phyloP scores from a whole-genome alignment of 2,113 vertebrate species.

The Sylvicapra grimmia region DNA sequence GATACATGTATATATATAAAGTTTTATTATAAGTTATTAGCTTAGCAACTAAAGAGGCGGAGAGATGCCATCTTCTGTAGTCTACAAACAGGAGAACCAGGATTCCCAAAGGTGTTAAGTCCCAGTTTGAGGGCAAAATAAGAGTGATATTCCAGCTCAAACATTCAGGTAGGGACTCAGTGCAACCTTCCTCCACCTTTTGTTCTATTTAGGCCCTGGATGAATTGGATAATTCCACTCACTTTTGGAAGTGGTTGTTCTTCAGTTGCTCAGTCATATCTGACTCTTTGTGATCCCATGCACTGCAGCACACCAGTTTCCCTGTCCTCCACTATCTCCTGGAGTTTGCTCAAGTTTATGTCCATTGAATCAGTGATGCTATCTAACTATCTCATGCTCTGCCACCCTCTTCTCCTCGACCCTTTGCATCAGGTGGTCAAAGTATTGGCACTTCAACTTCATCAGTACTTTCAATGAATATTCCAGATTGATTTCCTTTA shows the following conservation, averaged over 20 bases:
- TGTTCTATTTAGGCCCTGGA: neutral
- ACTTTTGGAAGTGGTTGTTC: neutral
- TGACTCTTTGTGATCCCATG: neutral
- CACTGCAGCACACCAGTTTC: neutral
- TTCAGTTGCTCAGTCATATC: neutral
- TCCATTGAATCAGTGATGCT: neutral
- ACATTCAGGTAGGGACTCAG: neutral
- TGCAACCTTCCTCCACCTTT: neutral
- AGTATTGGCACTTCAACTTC: neutral
- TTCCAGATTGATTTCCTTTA: neutral
- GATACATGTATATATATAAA: neutral
- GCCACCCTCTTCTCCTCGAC: rapidly evolving
- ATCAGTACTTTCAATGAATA: neutral
- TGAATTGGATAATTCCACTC: neutral
- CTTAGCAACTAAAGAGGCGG: neutral
- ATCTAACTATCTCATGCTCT: neutral
- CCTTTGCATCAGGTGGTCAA: neutral
- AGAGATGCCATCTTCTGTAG: neutral
- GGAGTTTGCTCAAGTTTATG: neutral
- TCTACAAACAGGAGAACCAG: neutral
- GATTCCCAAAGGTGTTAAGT: neutral
- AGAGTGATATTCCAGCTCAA: neutral
- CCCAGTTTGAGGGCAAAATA: neutral
- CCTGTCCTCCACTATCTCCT: neutral
- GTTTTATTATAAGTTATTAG: neutral